Conservation (phyloP, 1,140 invertebrate species). For the Pseudomyrmex concolor region DNA sequence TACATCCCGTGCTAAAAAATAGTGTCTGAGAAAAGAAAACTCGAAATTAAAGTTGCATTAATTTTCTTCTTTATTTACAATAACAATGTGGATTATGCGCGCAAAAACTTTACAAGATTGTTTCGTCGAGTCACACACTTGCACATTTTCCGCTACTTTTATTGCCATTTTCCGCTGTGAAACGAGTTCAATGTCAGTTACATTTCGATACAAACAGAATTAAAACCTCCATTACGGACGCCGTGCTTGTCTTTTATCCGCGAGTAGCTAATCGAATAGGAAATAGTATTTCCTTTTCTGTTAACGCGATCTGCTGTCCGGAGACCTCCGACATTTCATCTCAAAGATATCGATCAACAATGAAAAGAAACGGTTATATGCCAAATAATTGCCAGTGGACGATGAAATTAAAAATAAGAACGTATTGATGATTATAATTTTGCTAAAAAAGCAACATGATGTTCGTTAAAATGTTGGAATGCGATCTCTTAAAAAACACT, state of each 20-base stretch:
- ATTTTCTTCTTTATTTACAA: not conserved
- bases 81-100: not conserved
- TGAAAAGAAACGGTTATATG: slow-evolving; percentile 29
- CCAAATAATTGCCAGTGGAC: not conserved
- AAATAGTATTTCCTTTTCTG: slow-evolving; percentile 67
- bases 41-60: no score
- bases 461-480: no score
- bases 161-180: slow-evolving; percentile 25
- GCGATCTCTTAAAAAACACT: not conserved
- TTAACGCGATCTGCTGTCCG: slow-evolving; percentile 33
- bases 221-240: slow-evolving; percentile 32
- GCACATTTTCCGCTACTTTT: slow-evolving; percentile 15
- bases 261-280: slow-evolving; percentile 52
- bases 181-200: slow-evolving; percentile 19
- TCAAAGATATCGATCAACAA: slow-evolving; percentile 58
- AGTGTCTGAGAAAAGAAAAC: no score
- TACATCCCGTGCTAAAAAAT: not conserved
- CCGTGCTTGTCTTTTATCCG: slow-evolving; percentile 35
- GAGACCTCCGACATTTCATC: slow-evolving; percentile 33
- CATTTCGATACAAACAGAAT: slow-evolving; percentile 35
- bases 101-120: not conserved
- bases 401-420: slow-evolving; percentile 8
- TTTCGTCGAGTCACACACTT: not conserved
- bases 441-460: not conserved
- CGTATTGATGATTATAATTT: slow-evolving; percentile 8